Base-by-base conservation (phyloP, 2,888 invertebrate species). In the Drosophila colorata region DNA sequence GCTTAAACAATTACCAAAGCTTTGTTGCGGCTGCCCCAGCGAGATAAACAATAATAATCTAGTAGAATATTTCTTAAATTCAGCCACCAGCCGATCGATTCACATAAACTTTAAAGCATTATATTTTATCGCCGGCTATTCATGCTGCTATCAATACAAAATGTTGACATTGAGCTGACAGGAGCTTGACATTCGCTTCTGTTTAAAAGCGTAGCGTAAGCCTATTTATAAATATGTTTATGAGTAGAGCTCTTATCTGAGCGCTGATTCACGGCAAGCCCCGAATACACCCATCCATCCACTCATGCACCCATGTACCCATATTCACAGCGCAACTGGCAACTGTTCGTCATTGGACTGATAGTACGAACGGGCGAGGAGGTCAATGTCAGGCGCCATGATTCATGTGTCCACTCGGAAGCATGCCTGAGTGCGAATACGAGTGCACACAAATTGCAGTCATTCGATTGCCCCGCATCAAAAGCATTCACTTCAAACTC, bases 1-100 rank as follows among this genome's bases (percentile, higher is more conserved):
- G 71, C 66, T 71, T 67, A 71, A 76, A 74, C 74, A 74, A 74
- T 76, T 76, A 67, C 76, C 55, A 43, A 57, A 59, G 76, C 67
- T 74, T 69, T 74, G 69, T 69, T 69, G 74, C 56, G 69, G 63
- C 73, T 57, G 73, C 51, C 59, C 35, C 56, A 37, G 1, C n/a
- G 52, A 47, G 65, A 71, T 71, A 71, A 71, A 52, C 58, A 74
- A 47, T 25, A 46, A 48, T 18, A 47, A 16, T 11, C 14, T 46
- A 52, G 2, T 48, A 37, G 46, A 53, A 59, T 40, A 40, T 14
- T 41, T 41, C n/a, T 35, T 28, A 18, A 25, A 63, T 38, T 40
- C 35, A 16, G 4, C 9, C 33, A 41, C 2, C 28, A 28, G 8
- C 3, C 28, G 6, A n/a, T 2, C 20, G 28, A 33, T 25, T 65